Conservation (phyloP, 2,888 invertebrate genomes). For the Drosophila atroscutellata region DNA sequence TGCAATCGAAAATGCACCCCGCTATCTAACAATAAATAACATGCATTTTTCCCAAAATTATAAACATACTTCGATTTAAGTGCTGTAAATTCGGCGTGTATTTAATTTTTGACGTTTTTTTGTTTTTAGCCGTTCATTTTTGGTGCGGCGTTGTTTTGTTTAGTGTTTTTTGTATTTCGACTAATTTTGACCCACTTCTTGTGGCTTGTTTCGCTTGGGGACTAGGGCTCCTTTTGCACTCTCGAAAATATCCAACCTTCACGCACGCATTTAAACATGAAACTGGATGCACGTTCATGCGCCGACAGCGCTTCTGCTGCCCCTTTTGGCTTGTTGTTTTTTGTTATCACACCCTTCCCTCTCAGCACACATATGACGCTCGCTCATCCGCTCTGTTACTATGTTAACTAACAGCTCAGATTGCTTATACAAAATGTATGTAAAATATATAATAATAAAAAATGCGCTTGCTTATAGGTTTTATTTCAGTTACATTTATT, state of each 20-base stretch:
- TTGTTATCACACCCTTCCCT: slow-evolving; percentile 37
- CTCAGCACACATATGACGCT: slow-evolving; percentile 12
- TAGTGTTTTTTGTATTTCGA: slow-evolving; percentile 31
- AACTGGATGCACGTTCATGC: slow-evolving; percentile 71
- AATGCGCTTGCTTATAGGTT: not conserved
- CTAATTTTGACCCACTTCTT: slow-evolving; percentile 74
- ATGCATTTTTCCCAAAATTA: slow-evolving; percentile 52
- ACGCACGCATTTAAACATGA: slow-evolving; percentile 73
- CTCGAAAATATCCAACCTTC: slow-evolving; percentile 72
- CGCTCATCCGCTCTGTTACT: not conserved
- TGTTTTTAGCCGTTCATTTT: slow-evolving; percentile 40
- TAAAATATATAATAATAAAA: not conserved
- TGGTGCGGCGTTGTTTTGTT: slow-evolving; percentile 42
- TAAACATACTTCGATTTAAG: slow-evolving; percentile 53
- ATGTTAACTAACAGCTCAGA: not conserved
- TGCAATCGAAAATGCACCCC: slow-evolving; percentile 57
- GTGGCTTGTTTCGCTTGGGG: slow-evolving; percentile 42
- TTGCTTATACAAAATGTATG: not conserved
- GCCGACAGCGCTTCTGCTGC: slow-evolving; percentile 63
- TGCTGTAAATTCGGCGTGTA: slow-evolving; percentile 43
- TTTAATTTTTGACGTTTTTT: slow-evolving; percentile 16
- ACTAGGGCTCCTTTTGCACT: slow-evolving; percentile 64
- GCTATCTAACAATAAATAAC: slow-evolving; percentile 40
- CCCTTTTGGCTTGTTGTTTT: slow-evolving; percentile 54
- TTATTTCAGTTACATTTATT: not conserved